A percentile compares a stretch with the other conserved stretches of the same genome.
Conservation (phyloP, 2,888 invertebrate genomes). For the Eupithecia centaureata region DNA sequence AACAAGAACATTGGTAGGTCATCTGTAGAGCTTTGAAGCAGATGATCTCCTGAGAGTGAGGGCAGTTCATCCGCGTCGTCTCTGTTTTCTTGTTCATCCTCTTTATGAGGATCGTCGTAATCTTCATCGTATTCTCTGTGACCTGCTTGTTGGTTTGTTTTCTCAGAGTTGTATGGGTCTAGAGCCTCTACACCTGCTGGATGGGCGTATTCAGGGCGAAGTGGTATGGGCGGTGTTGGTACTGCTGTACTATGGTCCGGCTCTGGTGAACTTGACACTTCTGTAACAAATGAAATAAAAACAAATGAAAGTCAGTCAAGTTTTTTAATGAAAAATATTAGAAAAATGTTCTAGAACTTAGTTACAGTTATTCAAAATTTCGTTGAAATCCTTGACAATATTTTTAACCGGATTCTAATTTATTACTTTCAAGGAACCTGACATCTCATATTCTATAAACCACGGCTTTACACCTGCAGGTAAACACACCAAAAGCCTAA, state of each 20-base stretch:
- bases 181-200: conserved; percentile 78
- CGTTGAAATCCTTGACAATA: not conserved
- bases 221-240: conserved; percentile 69
- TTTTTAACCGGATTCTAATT: not conserved
- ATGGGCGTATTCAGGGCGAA: conserved; percentile 78
- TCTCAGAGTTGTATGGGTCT: conserved; percentile 80
- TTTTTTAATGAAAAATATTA: too few species aligned
- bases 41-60: conserved; percentile 76
- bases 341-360: too few species aligned
- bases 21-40: conserved; percentile 84
- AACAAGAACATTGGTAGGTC: conserved; percentile 93
- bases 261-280: conserved; percentile 68
- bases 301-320: too few species aligned
- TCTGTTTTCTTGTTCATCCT: conserved; percentile 76
- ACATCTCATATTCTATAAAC: not conserved
- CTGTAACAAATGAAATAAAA: conserved; percentile 67
- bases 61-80: conserved; percentile 80
- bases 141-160: conserved; percentile 66
- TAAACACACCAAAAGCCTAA: not conserved
- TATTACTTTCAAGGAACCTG: not conserved
- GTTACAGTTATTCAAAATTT: not conserved
- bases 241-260: conserved; percentile 63
- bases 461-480: not conserved
- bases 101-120: conserved; percentile 77
- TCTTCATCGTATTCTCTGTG: conserved; percentile 80